Percentiles rank a stretch among this genome's conserved stretches.
These are phyloP conservation scores for Hypercompe scribonia DNA, from an alignment of 2,888 invertebrate species.

Conservation along the genomic window DNA sequence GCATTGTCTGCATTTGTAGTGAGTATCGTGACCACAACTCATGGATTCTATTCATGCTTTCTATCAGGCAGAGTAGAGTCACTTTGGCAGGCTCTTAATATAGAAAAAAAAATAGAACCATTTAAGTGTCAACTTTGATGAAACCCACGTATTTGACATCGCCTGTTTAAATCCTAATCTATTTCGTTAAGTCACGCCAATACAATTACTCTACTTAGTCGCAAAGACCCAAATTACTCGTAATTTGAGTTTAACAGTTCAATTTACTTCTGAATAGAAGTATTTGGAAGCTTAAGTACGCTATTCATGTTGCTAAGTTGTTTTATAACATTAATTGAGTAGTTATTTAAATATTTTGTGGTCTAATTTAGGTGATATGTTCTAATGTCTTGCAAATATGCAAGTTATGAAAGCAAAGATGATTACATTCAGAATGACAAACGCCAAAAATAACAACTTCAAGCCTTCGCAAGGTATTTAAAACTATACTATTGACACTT, in stretches of 20 bases:
- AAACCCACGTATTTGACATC: background rate
- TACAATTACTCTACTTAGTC: slow-evolving; percentile 6
- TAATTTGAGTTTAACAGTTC: slow-evolving; percentile 5
- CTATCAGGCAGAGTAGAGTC: too few species aligned
- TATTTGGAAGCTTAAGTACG: background rate
- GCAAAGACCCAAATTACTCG: slow-evolving; percentile 4
- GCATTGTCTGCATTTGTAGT: too few species aligned
- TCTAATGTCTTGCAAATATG: background rate
- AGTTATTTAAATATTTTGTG: background rate
- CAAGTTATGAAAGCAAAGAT: background rate
- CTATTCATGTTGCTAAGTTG: background rate
- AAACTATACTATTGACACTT: background rate
- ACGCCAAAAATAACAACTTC: background rate
- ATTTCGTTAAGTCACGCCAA: background rate
- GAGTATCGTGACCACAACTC: too few species aligned
- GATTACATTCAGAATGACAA: background rate
- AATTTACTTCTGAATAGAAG: slow-evolving; percentile 3
- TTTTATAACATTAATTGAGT: background rate
- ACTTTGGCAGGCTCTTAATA: too few species aligned
- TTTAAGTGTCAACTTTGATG: slow-evolving; percentile 3
- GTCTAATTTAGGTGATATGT: background rate
- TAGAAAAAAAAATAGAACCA: too few species aligned
- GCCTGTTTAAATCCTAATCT: background rate
- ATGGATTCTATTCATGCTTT: too few species aligned
- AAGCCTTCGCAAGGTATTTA: background rate